phyloP scores from a whole-genome alignment of 2,888 invertebrate genomes.

The Caenorhabditis sinica region DNA sequence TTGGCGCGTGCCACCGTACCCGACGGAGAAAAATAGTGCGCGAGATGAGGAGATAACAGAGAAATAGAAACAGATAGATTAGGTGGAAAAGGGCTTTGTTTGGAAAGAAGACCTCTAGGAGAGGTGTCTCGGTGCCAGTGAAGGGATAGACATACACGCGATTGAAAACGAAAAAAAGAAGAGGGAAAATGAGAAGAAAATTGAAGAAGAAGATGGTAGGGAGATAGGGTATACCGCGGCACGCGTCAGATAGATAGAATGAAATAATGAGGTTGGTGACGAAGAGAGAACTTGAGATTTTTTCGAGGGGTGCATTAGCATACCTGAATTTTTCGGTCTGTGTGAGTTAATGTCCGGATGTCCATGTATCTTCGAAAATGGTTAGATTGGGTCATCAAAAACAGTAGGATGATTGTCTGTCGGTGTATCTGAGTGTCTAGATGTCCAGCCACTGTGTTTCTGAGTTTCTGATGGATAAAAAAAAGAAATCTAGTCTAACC shows the following conservation, averaged over 20 bases:
- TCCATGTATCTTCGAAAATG: no score
- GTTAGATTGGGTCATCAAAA: no score
- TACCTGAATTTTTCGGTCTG: no score
- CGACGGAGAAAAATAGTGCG: constrained; percentile 13
- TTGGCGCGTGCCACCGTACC: constrained; percentile 57
- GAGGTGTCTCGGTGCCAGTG: neutral
- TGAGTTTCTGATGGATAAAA: no score
- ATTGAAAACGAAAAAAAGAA: constrained; percentile 5
- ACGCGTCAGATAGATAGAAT: neutral
- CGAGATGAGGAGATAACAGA: constrained; percentile 15
- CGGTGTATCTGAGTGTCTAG: no score
- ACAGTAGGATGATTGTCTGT: no score
- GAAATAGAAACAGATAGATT: constrained; percentile 11
- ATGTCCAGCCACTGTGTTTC: no score
- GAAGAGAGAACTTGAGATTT: neutral
- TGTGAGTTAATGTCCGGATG: no score
- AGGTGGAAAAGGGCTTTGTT: constrained; percentile 46
- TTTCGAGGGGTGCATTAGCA: no score
- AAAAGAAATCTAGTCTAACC: no score
- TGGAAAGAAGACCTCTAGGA: constrained; percentile 9
- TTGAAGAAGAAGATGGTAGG: neutral
- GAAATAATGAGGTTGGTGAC: neutral
- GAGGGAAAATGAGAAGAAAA: constrained; percentile 15
- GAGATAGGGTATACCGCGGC: neutral
- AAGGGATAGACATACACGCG: constrained; percentile 32